Conservation (phyloP, 2,888 invertebrate genomes). For the Morpho achilles region DNA sequence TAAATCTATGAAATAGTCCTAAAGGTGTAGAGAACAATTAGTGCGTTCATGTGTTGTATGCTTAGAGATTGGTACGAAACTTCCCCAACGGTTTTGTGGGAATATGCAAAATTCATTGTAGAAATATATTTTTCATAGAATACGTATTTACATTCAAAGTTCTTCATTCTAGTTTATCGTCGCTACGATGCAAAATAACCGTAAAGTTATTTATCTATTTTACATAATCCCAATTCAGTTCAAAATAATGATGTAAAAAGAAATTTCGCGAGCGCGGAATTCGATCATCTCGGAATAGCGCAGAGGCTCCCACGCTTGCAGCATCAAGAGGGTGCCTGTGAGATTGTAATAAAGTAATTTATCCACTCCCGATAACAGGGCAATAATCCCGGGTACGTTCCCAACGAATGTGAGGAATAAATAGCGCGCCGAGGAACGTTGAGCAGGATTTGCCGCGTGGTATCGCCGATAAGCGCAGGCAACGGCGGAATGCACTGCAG, state of each 20-base stretch:
- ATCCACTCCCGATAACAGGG: constrained; percentile 70
- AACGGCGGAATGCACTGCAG: constrained; percentile 21
- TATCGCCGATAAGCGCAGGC: constrained; percentile 33
- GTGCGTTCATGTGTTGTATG: too few species aligned
- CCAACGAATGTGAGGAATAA: constrained; percentile 47
- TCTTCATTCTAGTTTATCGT: constrained; percentile 1
- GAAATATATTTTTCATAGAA: too few species aligned
- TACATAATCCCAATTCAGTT: constrained; percentile 42
- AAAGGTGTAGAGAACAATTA: too few species aligned
- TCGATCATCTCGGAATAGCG: constrained; percentile 59
- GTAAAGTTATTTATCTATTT: constrained; percentile 37
- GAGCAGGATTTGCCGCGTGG: constrained; percentile 36
- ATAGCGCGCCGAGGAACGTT: constrained; percentile 35
- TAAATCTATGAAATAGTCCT: too few species aligned
- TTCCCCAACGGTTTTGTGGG: neutral
- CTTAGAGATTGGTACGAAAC: neutral
- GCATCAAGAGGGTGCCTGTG: constrained; percentile 49
- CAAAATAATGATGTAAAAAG: constrained; percentile 57
- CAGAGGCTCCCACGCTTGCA: constrained; percentile 40
- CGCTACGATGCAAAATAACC: constrained; percentile 28
- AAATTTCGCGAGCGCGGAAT: constrained; percentile 50
- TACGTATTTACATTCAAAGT: too few species aligned
- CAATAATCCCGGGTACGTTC: constrained; percentile 56
- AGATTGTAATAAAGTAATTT: constrained; percentile 72
- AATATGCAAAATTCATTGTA: too few species aligned